These are phyloP conservation scores for Porites lobata DNA, from an alignment of 92 coral and sea anemone genomes.

Conservation along the genomic window DNA sequence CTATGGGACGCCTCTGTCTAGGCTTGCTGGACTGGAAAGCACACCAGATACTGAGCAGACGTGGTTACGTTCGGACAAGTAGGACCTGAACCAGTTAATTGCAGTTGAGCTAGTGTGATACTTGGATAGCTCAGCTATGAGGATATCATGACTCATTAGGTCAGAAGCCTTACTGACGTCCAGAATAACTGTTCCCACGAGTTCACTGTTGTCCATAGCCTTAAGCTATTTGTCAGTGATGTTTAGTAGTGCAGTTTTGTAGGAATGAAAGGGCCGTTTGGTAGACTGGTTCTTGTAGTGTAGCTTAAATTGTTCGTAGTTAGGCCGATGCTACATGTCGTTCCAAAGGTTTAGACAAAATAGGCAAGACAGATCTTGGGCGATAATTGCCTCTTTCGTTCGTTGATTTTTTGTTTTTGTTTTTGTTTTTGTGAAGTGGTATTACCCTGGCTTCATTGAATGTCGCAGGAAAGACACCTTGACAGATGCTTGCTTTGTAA, in stretches of 20 bases:
- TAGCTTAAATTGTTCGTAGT: too few relatives aligned
- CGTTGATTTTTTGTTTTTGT: not conserved
- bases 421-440: not conserved
- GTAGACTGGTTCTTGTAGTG: constrained; percentile 29
- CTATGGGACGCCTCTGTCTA: constrained; percentile 10
- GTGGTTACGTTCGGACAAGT: not conserved
- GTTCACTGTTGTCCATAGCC: constrained; percentile 10
- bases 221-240: constrained; percentile 22
- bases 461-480: not conserved
- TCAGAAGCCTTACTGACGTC: constrained; percentile 27
- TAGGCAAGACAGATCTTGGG: not conserved
- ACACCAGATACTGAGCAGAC: constrained; percentile 48
- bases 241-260: constrained; percentile 55
- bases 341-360: not conserved
- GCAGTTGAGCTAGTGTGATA: not conserved
- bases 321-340: not conserved
- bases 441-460: not conserved
- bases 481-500: not conserved
- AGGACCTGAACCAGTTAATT: not conserved
- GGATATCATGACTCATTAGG: constrained; percentile 44
- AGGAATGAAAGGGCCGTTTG: constrained; percentile 42
- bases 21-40: constrained; percentile 21
- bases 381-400: not conserved
- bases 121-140: constrained; percentile 39
- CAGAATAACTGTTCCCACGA: constrained; percentile 44